Evolutionary conservation across 1,140 invertebrate species (phyloP).

Genomic region (Aphelenchoides fujianensis): DNA sequence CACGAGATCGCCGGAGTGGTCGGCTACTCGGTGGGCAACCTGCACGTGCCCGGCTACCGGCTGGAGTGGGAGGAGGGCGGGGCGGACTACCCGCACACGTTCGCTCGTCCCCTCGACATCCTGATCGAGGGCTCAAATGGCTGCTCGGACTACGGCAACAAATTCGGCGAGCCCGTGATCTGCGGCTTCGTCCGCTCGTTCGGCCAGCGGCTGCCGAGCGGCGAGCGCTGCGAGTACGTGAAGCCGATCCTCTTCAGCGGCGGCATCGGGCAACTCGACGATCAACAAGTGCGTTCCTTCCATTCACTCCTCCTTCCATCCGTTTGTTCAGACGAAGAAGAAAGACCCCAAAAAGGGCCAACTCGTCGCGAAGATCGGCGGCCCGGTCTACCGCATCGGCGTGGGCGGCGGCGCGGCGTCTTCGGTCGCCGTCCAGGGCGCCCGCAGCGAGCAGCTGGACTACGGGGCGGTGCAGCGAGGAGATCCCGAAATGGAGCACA

Average conservation of each 20-base stretch:
- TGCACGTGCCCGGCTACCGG: constrained; percentile 79
- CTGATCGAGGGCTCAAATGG: constrained; percentile 93
- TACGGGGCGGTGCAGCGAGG: constrained; percentile 94
- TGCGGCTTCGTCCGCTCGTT: constrained; percentile 85
- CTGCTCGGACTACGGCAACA: constrained; percentile 97
- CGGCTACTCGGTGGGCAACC: constrained; percentile 89
- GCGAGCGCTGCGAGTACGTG: constrained; percentile 81
- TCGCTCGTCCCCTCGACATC: constrained; percentile 78
- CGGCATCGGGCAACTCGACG: constrained; percentile 84
- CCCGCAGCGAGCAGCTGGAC: constrained; percentile 80
- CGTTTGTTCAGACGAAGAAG: constrained; percentile 29
- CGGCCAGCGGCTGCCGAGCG: constrained; percentile 52
- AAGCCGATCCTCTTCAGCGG: constrained; percentile 99
- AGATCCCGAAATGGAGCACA: constrained; percentile 97
- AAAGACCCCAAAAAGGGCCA: constrained; percentile 30
- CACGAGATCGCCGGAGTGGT: constrained; percentile 92
- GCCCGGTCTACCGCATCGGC: constrained; percentile 91
- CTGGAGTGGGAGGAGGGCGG: constrained; percentile 82
- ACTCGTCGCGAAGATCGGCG: constrained; percentile 85
- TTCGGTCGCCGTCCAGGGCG: constrained; percentile 76
- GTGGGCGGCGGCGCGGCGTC: constrained; percentile 93
- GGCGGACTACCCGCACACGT: constrained; percentile 76
- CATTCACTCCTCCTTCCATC: not conserved
- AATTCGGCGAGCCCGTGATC: constrained; percentile 91
- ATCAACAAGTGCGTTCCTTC: constrained; percentile 58